Percentiles rank a stretch among this genome's conserved stretches.
These are phyloP conservation scores for Sinonovacula constricta DNA, from an alignment of 1,140 invertebrate species.

Conservation along the genomic window DNA sequence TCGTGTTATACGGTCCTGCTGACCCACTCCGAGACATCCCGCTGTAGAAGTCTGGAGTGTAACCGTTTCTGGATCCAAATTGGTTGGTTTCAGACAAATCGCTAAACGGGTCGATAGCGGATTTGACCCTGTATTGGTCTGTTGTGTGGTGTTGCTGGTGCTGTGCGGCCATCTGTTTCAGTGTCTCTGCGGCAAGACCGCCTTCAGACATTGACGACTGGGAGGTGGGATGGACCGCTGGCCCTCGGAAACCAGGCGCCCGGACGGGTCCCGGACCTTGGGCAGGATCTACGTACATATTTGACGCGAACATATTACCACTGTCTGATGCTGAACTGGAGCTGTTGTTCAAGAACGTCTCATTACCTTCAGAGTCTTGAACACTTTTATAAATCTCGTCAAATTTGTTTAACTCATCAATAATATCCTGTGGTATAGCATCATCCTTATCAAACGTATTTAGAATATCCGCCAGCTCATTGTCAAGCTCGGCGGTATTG, in stretches of 20 bases:
- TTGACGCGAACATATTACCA: constrained; percentile 59
- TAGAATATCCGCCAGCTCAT: constrained; percentile 81
- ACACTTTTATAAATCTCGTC: constrained; percentile 68
- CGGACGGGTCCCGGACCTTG: constrained; percentile 39
- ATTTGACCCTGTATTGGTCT: constrained; percentile 37
- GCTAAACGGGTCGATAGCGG: constrained; percentile 53
- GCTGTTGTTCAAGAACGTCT: constrained; percentile 58
- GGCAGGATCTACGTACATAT: constrained; percentile 55
- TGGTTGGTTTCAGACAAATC: constrained; percentile 43
- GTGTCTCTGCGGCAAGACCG: constrained; percentile 93
- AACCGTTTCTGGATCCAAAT: constrained; percentile 35
- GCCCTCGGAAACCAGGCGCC: constrained; percentile 49
- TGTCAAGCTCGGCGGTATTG: constrained; percentile 85
- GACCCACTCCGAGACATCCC: constrained; percentile 23
- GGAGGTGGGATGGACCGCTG: constrained; percentile 34
- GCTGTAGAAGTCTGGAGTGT: constrained; percentile 44
- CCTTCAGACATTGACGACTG: constrained; percentile 55
- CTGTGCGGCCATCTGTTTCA: constrained; percentile 97
- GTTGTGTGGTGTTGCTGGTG: constrained; percentile 88
- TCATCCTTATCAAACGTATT: constrained; percentile 90
- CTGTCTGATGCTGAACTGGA: too few species aligned
- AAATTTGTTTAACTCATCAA: constrained; percentile 88
- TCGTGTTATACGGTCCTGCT: constrained; percentile 25
- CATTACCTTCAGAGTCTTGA: constrained; percentile 64
- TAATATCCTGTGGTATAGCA: constrained; percentile 88